phyloP scores from a whole-genome alignment of 2,888 invertebrate species.

The Lacanobia wlatinum region DNA sequence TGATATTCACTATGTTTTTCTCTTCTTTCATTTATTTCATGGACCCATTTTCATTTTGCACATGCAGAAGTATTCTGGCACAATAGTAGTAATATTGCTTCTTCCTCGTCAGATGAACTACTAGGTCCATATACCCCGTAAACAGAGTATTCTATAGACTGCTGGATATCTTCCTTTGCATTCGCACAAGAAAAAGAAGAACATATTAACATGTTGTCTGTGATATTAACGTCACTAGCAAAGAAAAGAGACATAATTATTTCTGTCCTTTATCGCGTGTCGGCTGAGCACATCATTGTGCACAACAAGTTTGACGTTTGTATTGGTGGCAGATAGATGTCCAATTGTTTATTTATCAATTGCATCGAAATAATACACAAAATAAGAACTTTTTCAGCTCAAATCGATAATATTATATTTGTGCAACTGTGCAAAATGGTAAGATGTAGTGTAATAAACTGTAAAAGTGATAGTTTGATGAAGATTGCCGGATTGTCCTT shows the following conservation, averaged over 20 bases:
- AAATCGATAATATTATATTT: background rate
- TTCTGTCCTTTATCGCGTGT: background rate
- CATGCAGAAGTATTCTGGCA: background rate
- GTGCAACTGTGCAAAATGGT: background rate
- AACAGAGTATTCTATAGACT: background rate
- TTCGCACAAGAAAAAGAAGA: background rate
- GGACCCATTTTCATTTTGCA: background rate
- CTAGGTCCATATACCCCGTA: constrained; percentile 1
- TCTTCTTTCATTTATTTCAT: too few relatives aligned
- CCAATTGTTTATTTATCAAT: background rate
- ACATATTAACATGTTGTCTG: too few relatives aligned
- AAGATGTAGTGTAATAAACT: too few relatives aligned
- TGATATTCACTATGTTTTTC: too few relatives aligned
- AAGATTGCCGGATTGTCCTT: too few relatives aligned
- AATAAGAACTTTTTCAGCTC: background rate
- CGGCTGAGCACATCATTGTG: constrained; percentile 1
- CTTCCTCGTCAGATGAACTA: background rate
- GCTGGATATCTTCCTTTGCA: background rate
- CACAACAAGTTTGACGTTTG: constrained; percentile 2
- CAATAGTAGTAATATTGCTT: background rate
- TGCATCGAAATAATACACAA: background rate
- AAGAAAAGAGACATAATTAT: background rate
- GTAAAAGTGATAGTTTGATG: too few relatives aligned
- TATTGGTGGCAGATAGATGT: background rate
- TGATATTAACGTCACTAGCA: background rate